Percentiles rank a stretch among this genome's conserved stretches.
Evolutionary conservation across 2,888 invertebrate species (phyloP).

Genomic region (Orthosia gothica): DNA sequence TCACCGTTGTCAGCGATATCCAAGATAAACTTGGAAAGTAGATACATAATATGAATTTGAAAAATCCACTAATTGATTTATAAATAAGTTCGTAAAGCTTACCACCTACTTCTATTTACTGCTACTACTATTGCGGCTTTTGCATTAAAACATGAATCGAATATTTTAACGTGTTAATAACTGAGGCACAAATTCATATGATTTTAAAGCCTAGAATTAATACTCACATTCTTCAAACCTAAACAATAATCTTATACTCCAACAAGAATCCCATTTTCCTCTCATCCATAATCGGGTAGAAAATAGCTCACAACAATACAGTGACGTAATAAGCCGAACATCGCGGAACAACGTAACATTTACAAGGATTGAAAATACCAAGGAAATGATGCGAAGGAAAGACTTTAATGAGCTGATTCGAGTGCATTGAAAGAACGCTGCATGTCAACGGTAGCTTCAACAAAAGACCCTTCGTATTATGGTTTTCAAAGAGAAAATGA

Average conservation of each 20-base stretch:
- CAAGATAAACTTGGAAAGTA: too few relatives aligned
- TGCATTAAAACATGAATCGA: too few relatives aligned
- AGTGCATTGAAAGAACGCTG: slow-evolving; percentile 76
- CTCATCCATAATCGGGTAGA: slow-evolving; percentile 39
- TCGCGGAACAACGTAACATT: slow-evolving; percentile 69
- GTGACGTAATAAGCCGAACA: slow-evolving; percentile 72
- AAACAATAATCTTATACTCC: slow-evolving; percentile 1
- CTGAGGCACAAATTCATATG: background rate
- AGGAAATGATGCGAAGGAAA: slow-evolving; percentile 84
- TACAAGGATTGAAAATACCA: slow-evolving; percentile 75
- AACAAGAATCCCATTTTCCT: slow-evolving; percentile 22
- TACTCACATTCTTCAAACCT: background rate
- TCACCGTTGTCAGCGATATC: too few relatives aligned
- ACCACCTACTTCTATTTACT: too few relatives aligned
- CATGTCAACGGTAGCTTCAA: slow-evolving; percentile 71
- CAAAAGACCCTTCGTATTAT: slow-evolving; percentile 77
- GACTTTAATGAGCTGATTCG: slow-evolving; percentile 85
- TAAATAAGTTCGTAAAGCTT: too few relatives aligned
- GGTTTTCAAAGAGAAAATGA: slow-evolving; percentile 80
- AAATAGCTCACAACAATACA: slow-evolving; percentile 53
- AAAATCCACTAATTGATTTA: too few relatives aligned
- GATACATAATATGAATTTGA: too few relatives aligned
- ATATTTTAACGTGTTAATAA: background rate
- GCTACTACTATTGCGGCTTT: too few relatives aligned
- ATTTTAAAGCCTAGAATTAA: background rate